phyloP scores from a whole-genome alignment of 2,113 vertebrate species.

The Oreochromis spilurus region DNA sequence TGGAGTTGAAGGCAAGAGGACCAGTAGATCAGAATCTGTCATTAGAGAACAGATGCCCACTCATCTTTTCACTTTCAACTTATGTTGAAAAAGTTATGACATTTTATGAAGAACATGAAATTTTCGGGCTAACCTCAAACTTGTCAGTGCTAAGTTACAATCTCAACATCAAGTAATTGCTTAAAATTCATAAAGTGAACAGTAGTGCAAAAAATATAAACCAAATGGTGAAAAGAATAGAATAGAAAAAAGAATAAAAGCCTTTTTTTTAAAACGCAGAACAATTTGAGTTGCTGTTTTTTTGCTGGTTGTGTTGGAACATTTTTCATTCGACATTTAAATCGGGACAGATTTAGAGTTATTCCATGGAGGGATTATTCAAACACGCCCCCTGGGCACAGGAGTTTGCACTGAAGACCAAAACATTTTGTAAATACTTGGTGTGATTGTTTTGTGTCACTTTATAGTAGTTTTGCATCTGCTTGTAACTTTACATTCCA shows the following conservation, averaged over 20 bases:
- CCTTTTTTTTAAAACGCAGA: background rate
- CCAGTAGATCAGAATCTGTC: background rate
- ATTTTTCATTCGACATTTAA: background rate
- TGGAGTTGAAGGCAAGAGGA: background rate
- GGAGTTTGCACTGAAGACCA: background rate
- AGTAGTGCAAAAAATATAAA: constrained; percentile 69
- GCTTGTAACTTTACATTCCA: background rate
- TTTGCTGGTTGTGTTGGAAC: background rate
- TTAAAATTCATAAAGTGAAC: constrained; percentile 71
- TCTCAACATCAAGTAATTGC: constrained; percentile 70
- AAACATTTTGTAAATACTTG: background rate
- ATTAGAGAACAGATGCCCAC: background rate
- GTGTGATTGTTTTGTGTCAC: background rate
- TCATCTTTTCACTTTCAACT: background rate
- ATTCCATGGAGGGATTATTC: background rate
- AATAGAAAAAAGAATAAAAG: background rate
- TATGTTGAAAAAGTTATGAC: background rate
- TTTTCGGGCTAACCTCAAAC: background rate
- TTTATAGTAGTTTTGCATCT: background rate
- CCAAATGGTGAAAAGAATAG: constrained; percentile 4
- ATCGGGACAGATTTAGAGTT: background rate
- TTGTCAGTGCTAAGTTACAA: background rate
- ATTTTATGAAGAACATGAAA: background rate
- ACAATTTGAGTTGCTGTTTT: background rate
- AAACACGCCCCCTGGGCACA: background rate